A percentile compares a stretch with the other conserved stretches of the same genome.
Conservation (phyloP, 2,888 invertebrate genomes). For the Diploptera punctata region DNA sequence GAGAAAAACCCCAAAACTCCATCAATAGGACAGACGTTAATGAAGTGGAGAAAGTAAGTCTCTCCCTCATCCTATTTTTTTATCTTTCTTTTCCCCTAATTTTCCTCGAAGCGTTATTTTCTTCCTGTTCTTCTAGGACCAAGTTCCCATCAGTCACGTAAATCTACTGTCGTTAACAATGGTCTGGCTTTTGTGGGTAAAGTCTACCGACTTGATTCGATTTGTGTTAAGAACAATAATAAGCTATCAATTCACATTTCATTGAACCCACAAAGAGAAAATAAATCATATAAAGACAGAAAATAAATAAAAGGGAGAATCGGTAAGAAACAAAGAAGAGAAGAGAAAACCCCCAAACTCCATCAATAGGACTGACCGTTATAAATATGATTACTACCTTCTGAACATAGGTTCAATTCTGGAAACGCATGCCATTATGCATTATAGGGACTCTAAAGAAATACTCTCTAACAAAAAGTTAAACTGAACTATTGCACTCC, state of each 20-base stretch:
- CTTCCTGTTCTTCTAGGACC: neutral
- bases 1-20: neutral
- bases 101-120: slow-evolving; percentile 12
- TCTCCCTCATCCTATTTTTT: neutral
- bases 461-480: too few relatives aligned
- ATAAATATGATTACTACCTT: too few relatives aligned
- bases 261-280: too few relatives aligned
- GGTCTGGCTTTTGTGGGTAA: neutral
- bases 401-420: too few relatives aligned
- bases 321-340: neutral
- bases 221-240: neutral
- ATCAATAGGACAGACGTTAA: slow-evolving; percentile 23
- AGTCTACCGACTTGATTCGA: neutral
- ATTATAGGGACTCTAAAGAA: too few relatives aligned
- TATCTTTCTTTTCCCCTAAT: neutral
- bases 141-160: slow-evolving; percentile 7
- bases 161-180: slow-evolving; percentile 23
- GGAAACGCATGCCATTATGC: too few relatives aligned
- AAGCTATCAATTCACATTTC: neutral
- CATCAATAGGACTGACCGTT: too few relatives aligned
- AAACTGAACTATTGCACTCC: too few relatives aligned
- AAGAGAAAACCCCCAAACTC: too few relatives aligned
- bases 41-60: slow-evolving; percentile 32
- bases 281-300: too few relatives aligned
- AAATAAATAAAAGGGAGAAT: neutral